Evolutionary conservation across 2,888 invertebrate genomes (phyloP).

Genomic region (Liopterus haemorrhoidalis): DNA sequence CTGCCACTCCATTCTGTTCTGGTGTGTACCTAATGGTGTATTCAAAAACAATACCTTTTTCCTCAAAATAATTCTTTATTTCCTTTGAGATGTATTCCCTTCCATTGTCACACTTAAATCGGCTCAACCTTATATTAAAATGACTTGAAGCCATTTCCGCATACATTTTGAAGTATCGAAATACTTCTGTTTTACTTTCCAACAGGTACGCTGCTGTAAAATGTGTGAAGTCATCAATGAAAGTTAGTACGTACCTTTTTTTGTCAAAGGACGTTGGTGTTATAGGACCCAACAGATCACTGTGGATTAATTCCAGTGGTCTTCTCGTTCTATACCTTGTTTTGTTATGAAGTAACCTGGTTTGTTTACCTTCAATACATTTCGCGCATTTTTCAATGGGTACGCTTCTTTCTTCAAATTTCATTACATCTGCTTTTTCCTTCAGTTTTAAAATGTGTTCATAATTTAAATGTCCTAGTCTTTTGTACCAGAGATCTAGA

Average conservation of each 20-base stretch:
- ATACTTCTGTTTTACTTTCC: conserved; percentile 30
- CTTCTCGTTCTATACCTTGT: conserved; percentile 24
- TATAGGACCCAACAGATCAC: conserved; percentile 32
- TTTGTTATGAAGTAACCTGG: conserved; percentile 21
- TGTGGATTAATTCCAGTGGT: conserved; percentile 30
- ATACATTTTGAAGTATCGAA: conserved; percentile 31
- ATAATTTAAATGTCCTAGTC: conserved; percentile 26
- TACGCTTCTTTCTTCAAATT: conserved; percentile 9
- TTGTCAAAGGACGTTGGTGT: conserved; percentile 30
- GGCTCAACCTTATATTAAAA: conserved; percentile 30
- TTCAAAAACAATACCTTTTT: conserved; percentile 32
- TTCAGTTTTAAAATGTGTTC: conserved; percentile 19
- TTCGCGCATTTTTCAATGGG: conserved; percentile 16
- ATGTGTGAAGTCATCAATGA: conserved; percentile 35
- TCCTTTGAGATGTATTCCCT: conserved; percentile 37
- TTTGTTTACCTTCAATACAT: conserved; percentile 32
- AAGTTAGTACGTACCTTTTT: conserved; percentile 19
- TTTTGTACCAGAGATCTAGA: conserved; percentile 25
- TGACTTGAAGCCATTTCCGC: conserved; percentile 31
- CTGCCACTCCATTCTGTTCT: conserved; percentile 35
- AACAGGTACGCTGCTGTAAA: conserved; percentile 26
- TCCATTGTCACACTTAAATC: conserved; percentile 36
- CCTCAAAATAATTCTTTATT: conserved; percentile 29
- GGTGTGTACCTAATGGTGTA: conserved; percentile 34
- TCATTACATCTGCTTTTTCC: conserved; percentile 18